Evolutionary conservation across 1,140 invertebrate genomes (phyloP), one percentile per base, ranked within the genome.

Genomic region (Listronotus bonariensis): DNA sequence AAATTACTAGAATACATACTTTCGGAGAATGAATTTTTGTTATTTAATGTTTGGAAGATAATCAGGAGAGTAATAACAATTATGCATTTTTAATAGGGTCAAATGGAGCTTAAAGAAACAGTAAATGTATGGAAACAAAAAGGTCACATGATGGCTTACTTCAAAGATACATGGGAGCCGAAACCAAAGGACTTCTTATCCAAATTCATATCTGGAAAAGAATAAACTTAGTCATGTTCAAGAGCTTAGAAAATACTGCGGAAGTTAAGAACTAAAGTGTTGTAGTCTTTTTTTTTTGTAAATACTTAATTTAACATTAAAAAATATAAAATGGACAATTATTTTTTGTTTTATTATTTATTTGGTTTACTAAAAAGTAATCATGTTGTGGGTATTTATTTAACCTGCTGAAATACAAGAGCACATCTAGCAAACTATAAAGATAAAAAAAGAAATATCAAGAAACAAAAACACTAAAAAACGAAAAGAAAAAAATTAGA

Each of bases 91-190:
- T 26, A 26, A 26, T 26, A 95, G 91, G 94, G 94, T 56, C 92
- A 95, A 87, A 96, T 96, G 92, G 95, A 97, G 74, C 80, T 98
- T 38, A 88, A 92, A 75, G 95, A 97, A 82, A 86, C 87, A 1
- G 87, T 89, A 0, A 85, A 91, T 56, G 83, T 87, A 58, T 97
- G 92, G 92, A 96, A 96, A 80, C 91, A 95, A 72, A 89, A 89
- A 68, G 85, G 87, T 14, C 89, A 92, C 74, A 75, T 98, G 2
- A 96, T 97, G 94, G 75, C 80, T 62, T 95, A 88, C 73, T 97
- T 95, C 80, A 89, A 91, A 76, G 91, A 95, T 49, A 91, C 92
- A 0, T 81, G 85, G 55, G 89, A 93, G 71, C 88, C 88, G 7
- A 93, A 93, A 79, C 93, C 93, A 31, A 88, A 87, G 71, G 92